Evolutionary conservation across 2,113 vertebrate genomes (phyloP).

Genomic region (Solea senegalensis): DNA sequence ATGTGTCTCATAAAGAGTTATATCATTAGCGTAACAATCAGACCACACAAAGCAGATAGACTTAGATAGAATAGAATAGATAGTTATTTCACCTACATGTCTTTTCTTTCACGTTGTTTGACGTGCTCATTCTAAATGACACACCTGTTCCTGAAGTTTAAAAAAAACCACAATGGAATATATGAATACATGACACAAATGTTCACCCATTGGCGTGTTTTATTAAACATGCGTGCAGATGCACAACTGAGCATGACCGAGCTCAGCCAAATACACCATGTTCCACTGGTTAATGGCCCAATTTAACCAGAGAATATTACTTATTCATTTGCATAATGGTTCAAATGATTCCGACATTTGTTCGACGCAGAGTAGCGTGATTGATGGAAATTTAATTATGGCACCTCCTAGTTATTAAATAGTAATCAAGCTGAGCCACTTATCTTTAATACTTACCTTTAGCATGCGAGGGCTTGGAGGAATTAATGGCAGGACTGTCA

Average conservation of each 20-base stretch:
- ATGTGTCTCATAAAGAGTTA: too few species aligned
- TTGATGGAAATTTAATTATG: slow-evolving; percentile 85
- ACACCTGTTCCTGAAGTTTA: not conserved
- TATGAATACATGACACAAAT: slow-evolving; percentile 7
- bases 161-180: not conserved
- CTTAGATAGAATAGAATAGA: too few species aligned
- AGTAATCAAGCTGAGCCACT: slow-evolving; percentile 80
- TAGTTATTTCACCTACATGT: slow-evolving; percentile 31
- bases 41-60: too few species aligned
- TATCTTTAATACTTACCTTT: slow-evolving; percentile 81
- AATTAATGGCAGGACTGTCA: slow-evolving; percentile 64
- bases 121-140: slow-evolving; percentile 39
- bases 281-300: slow-evolving; percentile 70
- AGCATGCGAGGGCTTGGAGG: slow-evolving; percentile 60
- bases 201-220: slow-evolving; percentile 12
- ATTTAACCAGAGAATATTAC: slow-evolving; percentile 81
- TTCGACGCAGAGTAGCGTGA: slow-evolving; percentile 70
- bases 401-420: slow-evolving; percentile 82
- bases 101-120: slow-evolving; percentile 38
- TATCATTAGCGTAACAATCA: too few species aligned
- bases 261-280: slow-evolving; percentile 56
- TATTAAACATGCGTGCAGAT: slow-evolving; percentile 2
- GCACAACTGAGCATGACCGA: not conserved
- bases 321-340: slow-evolving; percentile 85
- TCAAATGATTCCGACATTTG: slow-evolving; percentile 76